Percentiles rank a stretch among this genome's conserved stretches.
phyloP scores from a whole-genome alignment of 2,797 vertebrate genomes.

The Danionella dracula region DNA sequence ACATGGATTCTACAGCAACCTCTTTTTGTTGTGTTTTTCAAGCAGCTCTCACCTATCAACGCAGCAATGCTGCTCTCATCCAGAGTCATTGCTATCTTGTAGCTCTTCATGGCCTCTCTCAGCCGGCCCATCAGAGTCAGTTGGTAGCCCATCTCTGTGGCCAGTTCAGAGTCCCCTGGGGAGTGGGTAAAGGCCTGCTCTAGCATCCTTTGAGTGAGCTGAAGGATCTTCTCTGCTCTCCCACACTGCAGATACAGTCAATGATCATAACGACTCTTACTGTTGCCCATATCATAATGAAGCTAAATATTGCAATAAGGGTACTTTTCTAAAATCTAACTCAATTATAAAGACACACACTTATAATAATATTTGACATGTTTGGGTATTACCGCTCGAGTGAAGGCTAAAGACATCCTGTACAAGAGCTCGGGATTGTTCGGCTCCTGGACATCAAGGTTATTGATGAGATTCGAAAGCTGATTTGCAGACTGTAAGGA shows the following conservation, averaged over 20 bases:
- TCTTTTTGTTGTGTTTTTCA: background rate
- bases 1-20: background rate
- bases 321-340: no score
- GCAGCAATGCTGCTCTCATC: conserved; percentile 86
- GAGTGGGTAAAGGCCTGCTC: conserved; percentile 77
- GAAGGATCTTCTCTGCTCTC: conserved; percentile 80
- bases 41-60: conserved; percentile 72
- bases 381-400: conserved; percentile 73
- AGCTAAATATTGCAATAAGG: no score
- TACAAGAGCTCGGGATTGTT: conserved; percentile 80
- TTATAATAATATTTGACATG: no score
- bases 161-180: conserved; percentile 78
- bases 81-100: conserved; percentile 84
- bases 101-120: conserved; percentile 88
- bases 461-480: conserved; percentile 76
- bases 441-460: conserved; percentile 80
- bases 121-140: conserved; percentile 82
- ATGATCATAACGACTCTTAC: background rate
- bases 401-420: conserved; percentile 88
- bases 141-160: conserved; percentile 91
- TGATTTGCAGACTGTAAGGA: conserved; percentile 75
- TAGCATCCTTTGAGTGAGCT: conserved; percentile 81
- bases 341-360: no score
- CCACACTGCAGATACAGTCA: conserved; percentile 75
- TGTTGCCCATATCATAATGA: no score